A percentile compares a stretch with the other conserved stretches of the same genome.
phyloP scores from a whole-genome alignment of 37 sponge, comb jelly and placozoan genomes.

The Crambe crambe region DNA sequence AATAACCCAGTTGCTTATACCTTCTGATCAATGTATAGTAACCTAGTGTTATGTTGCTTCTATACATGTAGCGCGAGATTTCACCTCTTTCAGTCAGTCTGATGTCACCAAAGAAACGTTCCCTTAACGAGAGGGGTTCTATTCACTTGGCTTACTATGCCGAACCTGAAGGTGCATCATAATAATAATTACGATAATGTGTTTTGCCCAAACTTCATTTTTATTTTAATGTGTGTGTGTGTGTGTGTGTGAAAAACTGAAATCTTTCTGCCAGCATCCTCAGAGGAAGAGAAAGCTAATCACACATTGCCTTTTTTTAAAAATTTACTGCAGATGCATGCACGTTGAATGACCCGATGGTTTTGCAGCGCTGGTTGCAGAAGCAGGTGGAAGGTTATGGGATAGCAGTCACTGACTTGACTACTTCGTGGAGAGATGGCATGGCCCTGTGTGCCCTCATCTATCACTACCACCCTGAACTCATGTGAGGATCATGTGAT shows the following conservation, averaged over 20 bases:
- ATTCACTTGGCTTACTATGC: conserved; percentile 31
- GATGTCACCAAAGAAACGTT: background rate
- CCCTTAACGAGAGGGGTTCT: conserved; percentile 5
- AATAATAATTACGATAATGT: no score
- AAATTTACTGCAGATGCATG: conserved; percentile 9
- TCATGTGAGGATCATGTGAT: conserved; percentile 65
- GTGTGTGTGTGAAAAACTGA: no score
- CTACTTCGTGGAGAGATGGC: conserved; percentile 72
- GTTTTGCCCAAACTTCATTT: no score
- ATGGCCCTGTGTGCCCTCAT: conserved; percentile 80
- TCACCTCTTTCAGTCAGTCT: no score
- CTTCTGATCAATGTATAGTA: no score
- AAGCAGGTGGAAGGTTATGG: conserved; percentile 42
- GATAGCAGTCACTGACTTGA: conserved; percentile 57
- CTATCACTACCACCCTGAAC: conserved; percentile 70
- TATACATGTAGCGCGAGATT: no score
- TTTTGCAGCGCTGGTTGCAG: conserved; percentile 54
- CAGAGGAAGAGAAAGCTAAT: no score
- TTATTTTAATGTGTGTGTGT: no score
- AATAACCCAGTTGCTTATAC: no score
- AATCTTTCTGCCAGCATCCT: no score
- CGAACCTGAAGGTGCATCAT: conserved; percentile 35
- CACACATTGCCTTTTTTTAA: no score
- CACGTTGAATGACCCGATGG: conserved; percentile 27
- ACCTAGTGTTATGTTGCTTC: no score